Percentiles rank a stretch among this genome's conserved stretches.
phyloP scores from a whole-genome alignment of 2,797 vertebrate species.

The Parauchenoglanis punctatus region DNA sequence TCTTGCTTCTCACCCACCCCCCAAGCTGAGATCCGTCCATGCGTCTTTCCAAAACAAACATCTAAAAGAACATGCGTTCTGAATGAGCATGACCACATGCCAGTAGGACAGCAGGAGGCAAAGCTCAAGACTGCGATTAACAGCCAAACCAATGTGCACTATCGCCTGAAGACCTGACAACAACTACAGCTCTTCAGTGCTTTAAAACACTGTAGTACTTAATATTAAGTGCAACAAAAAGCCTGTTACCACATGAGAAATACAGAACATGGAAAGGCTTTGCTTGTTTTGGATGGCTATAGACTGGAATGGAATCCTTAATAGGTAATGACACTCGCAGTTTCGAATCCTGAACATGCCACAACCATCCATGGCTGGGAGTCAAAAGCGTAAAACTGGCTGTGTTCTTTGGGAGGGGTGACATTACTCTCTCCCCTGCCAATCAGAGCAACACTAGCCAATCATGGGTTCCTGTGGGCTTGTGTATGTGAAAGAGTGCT shows the following conservation, averaged over 20 bases:
- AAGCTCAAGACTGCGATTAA: constrained; percentile 57
- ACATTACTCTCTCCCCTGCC: background rate
- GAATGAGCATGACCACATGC: constrained; percentile 69
- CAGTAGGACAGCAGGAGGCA: constrained; percentile 63
- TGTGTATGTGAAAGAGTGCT: background rate
- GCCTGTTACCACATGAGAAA: background rate
- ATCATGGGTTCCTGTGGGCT: background rate
- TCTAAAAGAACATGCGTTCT: constrained; percentile 68
- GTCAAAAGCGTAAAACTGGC: background rate
- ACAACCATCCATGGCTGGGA: background rate
- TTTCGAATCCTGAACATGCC: background rate
- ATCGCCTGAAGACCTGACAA: constrained; percentile 37
- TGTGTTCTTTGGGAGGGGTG: background rate
- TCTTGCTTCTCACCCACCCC: constrained; percentile 15
- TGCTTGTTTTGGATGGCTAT: background rate
- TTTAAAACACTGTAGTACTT: background rate
- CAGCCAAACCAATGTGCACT: constrained; percentile 60
- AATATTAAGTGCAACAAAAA: constrained; percentile 19
- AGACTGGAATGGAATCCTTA: background rate
- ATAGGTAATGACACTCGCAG: background rate
- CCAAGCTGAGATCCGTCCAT: constrained; percentile 61
- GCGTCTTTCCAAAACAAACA: constrained; percentile 76
- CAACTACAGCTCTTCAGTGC: background rate
- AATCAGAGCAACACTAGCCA: background rate
- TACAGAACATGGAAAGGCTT: background rate